Conservation (phyloP, 30 jellyfish, hydroid and myxozoan genomes). For the Morbakka virulenta region DNA sequence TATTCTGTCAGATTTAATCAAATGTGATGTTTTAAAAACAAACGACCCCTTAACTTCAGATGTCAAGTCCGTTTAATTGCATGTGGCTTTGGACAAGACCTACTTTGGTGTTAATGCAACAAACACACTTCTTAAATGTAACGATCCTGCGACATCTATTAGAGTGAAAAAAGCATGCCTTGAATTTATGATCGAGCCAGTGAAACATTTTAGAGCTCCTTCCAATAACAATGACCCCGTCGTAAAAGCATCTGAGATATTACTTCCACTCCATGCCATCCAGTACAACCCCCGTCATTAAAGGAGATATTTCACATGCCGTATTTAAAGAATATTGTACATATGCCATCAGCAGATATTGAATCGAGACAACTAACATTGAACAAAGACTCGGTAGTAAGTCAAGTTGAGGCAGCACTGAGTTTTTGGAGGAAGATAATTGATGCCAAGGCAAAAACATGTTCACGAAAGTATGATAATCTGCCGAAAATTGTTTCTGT, state of each 20-base stretch:
- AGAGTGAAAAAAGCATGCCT: conserved; percentile 19
- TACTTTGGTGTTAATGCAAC: conserved; percentile 20
- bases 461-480: conserved; percentile 7
- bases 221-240: neutral
- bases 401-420: conserved; percentile 1
- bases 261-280: conserved; percentile 6
- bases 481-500: conserved; percentile 3
- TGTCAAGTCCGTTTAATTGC: conserved; percentile 21
- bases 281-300: conserved; percentile 1
- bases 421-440: conserved; percentile 15
- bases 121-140: conserved; percentile 16
- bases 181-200: conserved; percentile 20
- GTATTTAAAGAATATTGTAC: neutral
- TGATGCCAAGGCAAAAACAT: conserved; percentile 1
- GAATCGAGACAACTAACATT: conserved; percentile 33
- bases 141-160: neutral
- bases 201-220: conserved; percentile 15
- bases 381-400: neutral
- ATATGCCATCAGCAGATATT: neutral
- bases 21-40: conserved; percentile 9
- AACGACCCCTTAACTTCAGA: conserved; percentile 39
- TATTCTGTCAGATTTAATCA: conserved; percentile 11
- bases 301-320: neutral
- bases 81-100: conserved; percentile 19
- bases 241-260: neutral